These are phyloP conservation scores for Carassius carassius DNA, from an alignment of 2,113 vertebrate species.

Conservation along the genomic window DNA sequence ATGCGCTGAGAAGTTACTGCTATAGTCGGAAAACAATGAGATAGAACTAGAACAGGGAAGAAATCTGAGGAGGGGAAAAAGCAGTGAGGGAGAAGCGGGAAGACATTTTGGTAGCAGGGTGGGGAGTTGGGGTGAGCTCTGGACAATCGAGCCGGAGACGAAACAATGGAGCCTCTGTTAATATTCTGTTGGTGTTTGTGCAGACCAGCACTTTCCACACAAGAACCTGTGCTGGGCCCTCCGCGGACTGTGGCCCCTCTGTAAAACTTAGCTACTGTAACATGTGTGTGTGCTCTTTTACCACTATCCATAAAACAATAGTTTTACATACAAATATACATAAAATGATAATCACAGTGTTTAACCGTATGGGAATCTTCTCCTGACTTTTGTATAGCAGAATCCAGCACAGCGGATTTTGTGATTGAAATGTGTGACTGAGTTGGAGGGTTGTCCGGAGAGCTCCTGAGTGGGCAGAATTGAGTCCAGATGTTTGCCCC, in stretches of 20 bases:
- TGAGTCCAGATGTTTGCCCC: conserved; percentile 63
- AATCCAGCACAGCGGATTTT: not conserved
- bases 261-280: conserved; percentile 42
- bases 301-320: not conserved
- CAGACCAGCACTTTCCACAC: conserved; percentile 59
- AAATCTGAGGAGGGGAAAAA: conserved; percentile 46
- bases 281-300: conserved; percentile 26
- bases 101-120: conserved; percentile 48
- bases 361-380: not conserved
- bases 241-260: conserved; percentile 47
- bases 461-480: conserved; percentile 51
- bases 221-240: conserved; percentile 53
- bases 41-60: not conserved
- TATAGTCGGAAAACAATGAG: conserved; percentile 10
- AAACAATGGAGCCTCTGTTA: conserved; percentile 77
- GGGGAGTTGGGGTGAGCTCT: conserved; percentile 58
- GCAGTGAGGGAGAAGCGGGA: conserved; percentile 2
- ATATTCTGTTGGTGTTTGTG: conserved; percentile 73
- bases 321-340: not conserved
- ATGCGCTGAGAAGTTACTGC: not conserved
- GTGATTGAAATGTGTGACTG: conserved; percentile 20
- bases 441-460: conserved; percentile 51
- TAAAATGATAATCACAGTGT: not conserved
- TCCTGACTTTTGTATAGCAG: not conserved
- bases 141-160: conserved; percentile 67